Conservation (phyloP, 2,888 invertebrate genomes). For the Plagodis dolabraria region DNA sequence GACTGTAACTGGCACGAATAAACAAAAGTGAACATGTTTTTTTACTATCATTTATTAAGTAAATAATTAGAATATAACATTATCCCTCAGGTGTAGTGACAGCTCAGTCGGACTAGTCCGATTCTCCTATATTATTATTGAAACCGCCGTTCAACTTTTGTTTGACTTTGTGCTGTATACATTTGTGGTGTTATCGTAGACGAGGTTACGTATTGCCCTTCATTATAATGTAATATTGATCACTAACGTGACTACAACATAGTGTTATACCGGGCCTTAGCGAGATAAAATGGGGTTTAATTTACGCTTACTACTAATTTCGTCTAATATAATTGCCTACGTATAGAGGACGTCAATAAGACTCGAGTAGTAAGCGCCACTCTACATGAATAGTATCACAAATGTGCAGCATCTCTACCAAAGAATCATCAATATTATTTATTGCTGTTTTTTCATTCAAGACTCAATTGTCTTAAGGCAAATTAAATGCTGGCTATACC, state of each 20-base stretch:
- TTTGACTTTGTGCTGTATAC: too few relatives aligned
- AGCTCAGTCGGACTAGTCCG: too few relatives aligned
- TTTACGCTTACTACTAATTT: constrained; percentile 74
- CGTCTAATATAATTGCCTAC: constrained; percentile 81
- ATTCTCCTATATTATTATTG: too few relatives aligned
- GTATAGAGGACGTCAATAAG: constrained; percentile 77
- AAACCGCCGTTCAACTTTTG: too few relatives aligned
- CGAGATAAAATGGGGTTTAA: constrained; percentile 70
- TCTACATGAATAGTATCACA: constrained; percentile 78
- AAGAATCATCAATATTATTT: constrained; percentile 67
- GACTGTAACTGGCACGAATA: too few relatives aligned
- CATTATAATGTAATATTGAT: constrained; percentile 28
- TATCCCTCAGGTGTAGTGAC: too few relatives aligned
- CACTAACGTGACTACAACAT: constrained; percentile 31
- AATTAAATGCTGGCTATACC: constrained; percentile 68
- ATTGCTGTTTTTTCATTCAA: constrained; percentile 80
- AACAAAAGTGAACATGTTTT: too few relatives aligned
- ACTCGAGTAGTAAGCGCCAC: constrained; percentile 75
- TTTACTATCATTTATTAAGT: too few relatives aligned
- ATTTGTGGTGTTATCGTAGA: background rate
- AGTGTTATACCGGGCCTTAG: constrained; percentile 49
- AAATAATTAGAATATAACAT: too few relatives aligned
- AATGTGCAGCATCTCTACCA: constrained; percentile 75
- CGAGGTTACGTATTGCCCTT: constrained; percentile 6
- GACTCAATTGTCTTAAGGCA: constrained; percentile 75